Conservation (phyloP, 2,888 invertebrate species). For the Ryuthela nishihirai region DNA sequence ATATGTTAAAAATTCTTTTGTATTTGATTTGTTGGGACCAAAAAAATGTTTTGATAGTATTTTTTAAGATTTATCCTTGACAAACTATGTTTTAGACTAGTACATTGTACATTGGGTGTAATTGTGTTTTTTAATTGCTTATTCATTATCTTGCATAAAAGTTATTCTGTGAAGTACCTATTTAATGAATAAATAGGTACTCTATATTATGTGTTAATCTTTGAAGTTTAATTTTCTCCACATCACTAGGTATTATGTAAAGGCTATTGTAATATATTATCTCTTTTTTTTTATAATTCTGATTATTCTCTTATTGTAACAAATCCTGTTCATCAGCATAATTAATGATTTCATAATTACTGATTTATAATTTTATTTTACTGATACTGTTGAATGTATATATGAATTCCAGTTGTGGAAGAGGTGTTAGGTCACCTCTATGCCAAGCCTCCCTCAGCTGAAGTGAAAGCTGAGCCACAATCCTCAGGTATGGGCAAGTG, state of each 20-base stretch:
- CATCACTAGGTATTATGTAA: background rate
- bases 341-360: background rate
- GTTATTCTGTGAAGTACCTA: too few relatives aligned
- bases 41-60: too few relatives aligned
- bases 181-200: too few relatives aligned
- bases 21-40: too few relatives aligned
- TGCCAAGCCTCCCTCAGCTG: constrained; percentile 37
- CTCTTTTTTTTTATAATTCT: background rate
- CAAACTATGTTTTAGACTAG: too few relatives aligned
- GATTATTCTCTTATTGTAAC: background rate
- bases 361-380: constrained; percentile 1
- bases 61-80: too few relatives aligned
- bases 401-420: constrained; percentile 27
- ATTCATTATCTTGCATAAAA: background rate
- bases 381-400: too few relatives aligned
- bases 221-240: background rate
- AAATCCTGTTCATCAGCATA: background rate
- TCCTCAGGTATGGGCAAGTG: constrained; percentile 38
- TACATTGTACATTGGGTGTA: too few relatives aligned
- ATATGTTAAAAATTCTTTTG: too few relatives aligned
- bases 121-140: background rate
- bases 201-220: background rate
- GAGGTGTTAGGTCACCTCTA: constrained; percentile 37
- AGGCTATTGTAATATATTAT: background rate
- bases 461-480: constrained; percentile 30